phyloP scores from a whole-genome alignment of 2,888 invertebrate species.

The Drosophila niveifrons region DNA sequence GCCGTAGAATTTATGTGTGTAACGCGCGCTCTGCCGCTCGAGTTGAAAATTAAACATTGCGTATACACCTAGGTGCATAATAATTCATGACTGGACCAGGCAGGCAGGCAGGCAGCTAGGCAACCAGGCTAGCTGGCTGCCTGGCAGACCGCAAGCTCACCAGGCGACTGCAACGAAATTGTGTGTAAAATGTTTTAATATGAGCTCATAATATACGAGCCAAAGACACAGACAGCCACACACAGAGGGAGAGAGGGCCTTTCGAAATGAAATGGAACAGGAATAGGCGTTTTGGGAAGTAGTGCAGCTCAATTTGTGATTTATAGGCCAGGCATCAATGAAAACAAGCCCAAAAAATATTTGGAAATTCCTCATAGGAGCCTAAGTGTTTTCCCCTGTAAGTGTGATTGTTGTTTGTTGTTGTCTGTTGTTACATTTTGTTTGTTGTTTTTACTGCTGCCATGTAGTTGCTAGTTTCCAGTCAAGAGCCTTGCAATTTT shows the following conservation, averaged over 20 bases:
- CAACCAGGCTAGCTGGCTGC: neutral
- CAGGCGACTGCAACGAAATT: slow-evolving; percentile 68
- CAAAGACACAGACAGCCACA: slow-evolving; percentile 29
- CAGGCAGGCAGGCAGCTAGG: slow-evolving; percentile 21
- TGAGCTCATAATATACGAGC: slow-evolving; percentile 75
- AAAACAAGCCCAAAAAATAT: slow-evolving; percentile 33
- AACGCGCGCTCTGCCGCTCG: slow-evolving; percentile 48
- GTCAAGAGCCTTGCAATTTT: slow-evolving; percentile 58
- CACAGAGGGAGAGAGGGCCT: slow-evolving; percentile 22
- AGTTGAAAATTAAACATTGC: slow-evolving; percentile 82
- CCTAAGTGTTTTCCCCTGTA: slow-evolving; percentile 48
- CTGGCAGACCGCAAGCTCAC: slow-evolving; percentile 25
- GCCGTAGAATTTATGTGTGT: slow-evolving; percentile 76
- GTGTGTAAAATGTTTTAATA: slow-evolving; percentile 81
- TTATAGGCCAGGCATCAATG: slow-evolving; percentile 55
- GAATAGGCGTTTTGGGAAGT: slow-evolving; percentile 7
- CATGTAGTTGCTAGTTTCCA: slow-evolving; percentile 20
- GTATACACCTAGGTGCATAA: slow-evolving; percentile 82
- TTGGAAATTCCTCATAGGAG: slow-evolving; percentile 28
- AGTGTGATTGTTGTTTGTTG: slow-evolving; percentile 44
- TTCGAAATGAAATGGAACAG: slow-evolving; percentile 1
- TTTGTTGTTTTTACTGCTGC: slow-evolving; percentile 35
- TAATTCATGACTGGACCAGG: slow-evolving; percentile 69
- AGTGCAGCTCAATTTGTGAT: slow-evolving; percentile 77
- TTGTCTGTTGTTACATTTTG: slow-evolving; percentile 34